Evolutionary conservation across 1,140 invertebrate species (phyloP).

Genomic region (Sipha flava): DNA sequence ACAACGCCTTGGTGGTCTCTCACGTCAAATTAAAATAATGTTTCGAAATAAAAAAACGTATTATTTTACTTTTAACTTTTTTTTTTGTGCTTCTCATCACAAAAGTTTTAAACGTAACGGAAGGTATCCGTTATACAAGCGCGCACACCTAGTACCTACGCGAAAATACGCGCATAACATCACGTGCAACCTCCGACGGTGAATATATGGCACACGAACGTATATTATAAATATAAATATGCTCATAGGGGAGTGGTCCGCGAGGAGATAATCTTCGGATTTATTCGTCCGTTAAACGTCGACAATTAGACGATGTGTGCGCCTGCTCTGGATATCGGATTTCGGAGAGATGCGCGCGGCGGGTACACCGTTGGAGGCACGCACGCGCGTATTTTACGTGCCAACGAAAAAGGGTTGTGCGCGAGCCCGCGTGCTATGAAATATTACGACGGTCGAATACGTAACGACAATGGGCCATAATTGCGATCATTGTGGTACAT

Average conservation of each 20-base stretch:
- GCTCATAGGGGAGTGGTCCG: not conserved
- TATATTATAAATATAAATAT: no score
- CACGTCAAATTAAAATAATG: not conserved
- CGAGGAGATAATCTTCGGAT: slow-evolving; percentile 7
- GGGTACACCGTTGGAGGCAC: not conserved
- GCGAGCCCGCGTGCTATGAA: slow-evolving; percentile 13
- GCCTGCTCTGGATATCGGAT: not conserved
- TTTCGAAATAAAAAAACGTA: not conserved
- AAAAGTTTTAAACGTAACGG: no score
- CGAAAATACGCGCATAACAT: no score
- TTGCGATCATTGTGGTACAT: not conserved
- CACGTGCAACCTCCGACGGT: no score
- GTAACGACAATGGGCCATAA: slow-evolving; percentile 24
- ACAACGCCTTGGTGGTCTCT: not conserved
- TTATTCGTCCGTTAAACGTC: slow-evolving; percentile 24
- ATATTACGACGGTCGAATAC: slow-evolving; percentile 27
- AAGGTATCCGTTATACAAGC: no score
- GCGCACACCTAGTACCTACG: no score
- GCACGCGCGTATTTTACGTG: not conserved
- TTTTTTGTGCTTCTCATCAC: no score
- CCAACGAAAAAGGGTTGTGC: slow-evolving; percentile 3
- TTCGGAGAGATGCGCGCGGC: not conserved
- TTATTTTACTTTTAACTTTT: not conserved
- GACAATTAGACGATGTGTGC: slow-evolving; percentile 1
- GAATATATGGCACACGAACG: no score